Evolutionary conservation across 2,888 invertebrate genomes (phyloP).

Genomic region (Diloba caeruleocephala): DNA sequence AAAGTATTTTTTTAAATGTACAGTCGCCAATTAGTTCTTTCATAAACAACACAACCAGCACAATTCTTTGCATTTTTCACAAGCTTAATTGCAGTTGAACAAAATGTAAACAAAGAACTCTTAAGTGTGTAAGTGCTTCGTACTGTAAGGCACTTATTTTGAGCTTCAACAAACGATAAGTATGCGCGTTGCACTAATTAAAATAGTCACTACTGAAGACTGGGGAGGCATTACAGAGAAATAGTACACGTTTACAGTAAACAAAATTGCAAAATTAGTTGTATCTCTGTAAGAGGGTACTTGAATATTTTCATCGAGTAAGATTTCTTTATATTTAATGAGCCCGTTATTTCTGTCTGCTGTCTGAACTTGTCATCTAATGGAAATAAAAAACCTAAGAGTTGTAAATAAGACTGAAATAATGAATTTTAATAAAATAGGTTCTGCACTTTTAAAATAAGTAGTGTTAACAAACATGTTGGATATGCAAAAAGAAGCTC

Average conservation of each 20-base stretch:
- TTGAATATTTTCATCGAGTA: conserved; percentile 61
- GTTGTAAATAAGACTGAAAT: conserved; percentile 21
- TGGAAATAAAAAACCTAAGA: conserved; percentile 28
- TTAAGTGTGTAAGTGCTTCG: conserved; percentile 59
- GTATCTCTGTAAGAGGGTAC: conserved; percentile 59
- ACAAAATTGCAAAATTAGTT: conserved; percentile 77
- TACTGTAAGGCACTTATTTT: conserved; percentile 65
- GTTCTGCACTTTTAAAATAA: too few species aligned
- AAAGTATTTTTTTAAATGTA: conserved; percentile 16
- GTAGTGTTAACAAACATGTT: too few species aligned
- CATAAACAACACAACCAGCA: conserved; percentile 27
- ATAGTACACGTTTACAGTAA: conserved; percentile 67
- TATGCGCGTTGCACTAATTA: conserved; percentile 82
- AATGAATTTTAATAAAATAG: too few species aligned
- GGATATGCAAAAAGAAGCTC: too few species aligned
- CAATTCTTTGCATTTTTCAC: conserved; percentile 50
- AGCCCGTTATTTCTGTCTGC: conserved; percentile 59
- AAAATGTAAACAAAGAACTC: conserved; percentile 63
- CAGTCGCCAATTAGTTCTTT: conserved; percentile 38
- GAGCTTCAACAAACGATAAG: conserved; percentile 76
- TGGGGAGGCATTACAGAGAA: conserved; percentile 59
- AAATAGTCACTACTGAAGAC: conserved; percentile 71
- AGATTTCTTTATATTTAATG: conserved; percentile 68
- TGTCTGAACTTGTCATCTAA: conserved; percentile 48
- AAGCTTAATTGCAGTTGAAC: conserved; percentile 48